Base-by-base conservation (phyloP, 2,888 invertebrate species). In the Luperina nickerlii region DNA sequence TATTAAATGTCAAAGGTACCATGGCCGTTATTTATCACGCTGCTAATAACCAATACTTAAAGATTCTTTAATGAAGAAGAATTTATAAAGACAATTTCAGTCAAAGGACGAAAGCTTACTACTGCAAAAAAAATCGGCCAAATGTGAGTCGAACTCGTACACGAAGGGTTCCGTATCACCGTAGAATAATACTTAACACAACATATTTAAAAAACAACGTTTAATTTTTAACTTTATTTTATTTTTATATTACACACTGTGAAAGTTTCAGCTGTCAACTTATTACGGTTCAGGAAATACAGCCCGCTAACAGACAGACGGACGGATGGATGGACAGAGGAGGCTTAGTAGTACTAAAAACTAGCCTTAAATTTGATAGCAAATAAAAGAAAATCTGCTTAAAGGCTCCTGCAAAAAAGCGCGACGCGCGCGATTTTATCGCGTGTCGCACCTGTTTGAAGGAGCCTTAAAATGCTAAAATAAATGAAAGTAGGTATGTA, bases 1-100 rank as follows among this genome's bases (percentile, higher is more conserved):
- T 62, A 83, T 54, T 45, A 48, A 67, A 78, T 60, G 38, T 18
- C 27, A 32, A 24, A 65, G 24, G 27, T 7, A 24, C 24, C 38
- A 32, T 13, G 45, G 11, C 15, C 27, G 42, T 27, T 24, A 74
- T 24, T 27, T 20, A 42, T 57, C 54, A 24, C 32, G 32, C 20
- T 20, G 24, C 45, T 45, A 75, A 45, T n/a, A 45, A 75, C 8
- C 0, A 4, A 13, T 32, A 45, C 7, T 24, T 51, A 32, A n/a
- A 74, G n/a, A 51, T 74, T 38, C 0, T 20, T 27, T 8, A 24
- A 2, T 45, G 7, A 18, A 24, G 13, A 48, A 48, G 18, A 38
- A 38, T 65, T 65, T 63, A 38, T 24, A 11, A 38, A 38, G 38
- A 65, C 9, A 5, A 38, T 11, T 65, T 38, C 20, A 9, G 65